Evolutionary conservation across 1,140 invertebrate species (phyloP), one percentile per base, ranked within the genome.

Genomic region (Neelides sp.): DNA sequence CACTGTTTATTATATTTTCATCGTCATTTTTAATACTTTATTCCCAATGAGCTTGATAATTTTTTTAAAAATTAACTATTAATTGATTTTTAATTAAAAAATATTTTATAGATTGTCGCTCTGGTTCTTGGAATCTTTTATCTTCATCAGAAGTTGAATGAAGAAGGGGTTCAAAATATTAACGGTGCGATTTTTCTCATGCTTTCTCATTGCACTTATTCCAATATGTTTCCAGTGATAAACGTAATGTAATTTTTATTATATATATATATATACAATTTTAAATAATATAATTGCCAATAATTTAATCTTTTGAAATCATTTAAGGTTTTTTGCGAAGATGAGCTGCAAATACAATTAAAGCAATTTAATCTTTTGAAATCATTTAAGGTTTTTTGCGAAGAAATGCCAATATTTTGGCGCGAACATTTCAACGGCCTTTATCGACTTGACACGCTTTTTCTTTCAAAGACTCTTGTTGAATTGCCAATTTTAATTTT

Each of bases 111-210:
- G 65, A 41, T 68, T 15, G 58, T 70, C 5, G 64, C 64, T 12
- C 12, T 69, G 4, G 37, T 74, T 2, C 40, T 75, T 15, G 71
- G 72, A 23, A 41, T 71, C 2, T 61, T 75, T 5, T 75, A 70
- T 52, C 66, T 69, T 22, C 56, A 66, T 12, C 70, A 71, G 45
- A 57, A 64, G 55, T 41, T 65, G 12, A 58, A 65, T 42, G 67
- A 73, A 52, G 62, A 65, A 36, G 69, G 67, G 1, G 62, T 75
- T 12, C 64, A 65, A 58, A 74, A 74, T 57, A 67, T 75, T 22
- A 75, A 72, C 57, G 74, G 74, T 19, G 65, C 66, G 4, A 46
- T 73, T 13, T 74, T 72, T 49, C 55, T 72, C 0, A 46, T 71
- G 17, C 49, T 71, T 15, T 66, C 63, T 4, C 66, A 70, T 42